Percentiles rank a stretch among this genome's conserved stretches.
phyloP scores from a whole-genome alignment of 2,797 vertebrate species.

The Megaceryle alcyon region DNA sequence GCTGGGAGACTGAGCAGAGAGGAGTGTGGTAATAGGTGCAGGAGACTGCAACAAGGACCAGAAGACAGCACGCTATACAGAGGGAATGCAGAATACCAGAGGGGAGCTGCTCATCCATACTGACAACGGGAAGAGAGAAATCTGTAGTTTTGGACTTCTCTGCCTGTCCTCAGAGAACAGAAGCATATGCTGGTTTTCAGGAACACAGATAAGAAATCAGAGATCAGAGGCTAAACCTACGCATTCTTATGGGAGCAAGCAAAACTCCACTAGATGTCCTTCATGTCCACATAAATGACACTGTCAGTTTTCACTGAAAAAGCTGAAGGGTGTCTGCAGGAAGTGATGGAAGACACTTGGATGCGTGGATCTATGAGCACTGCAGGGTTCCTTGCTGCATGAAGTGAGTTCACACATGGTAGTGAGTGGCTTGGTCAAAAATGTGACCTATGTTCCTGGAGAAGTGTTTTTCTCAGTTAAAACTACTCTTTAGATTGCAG shows the following conservation, averaged over 20 bases:
- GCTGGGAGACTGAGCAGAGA: background rate
- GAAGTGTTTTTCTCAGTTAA: background rate
- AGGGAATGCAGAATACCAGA: background rate
- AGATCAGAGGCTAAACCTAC: background rate
- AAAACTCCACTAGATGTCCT: constrained; percentile 69
- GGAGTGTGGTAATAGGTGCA: background rate
- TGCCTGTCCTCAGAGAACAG: background rate
- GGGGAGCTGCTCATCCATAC: background rate
- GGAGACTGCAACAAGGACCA: background rate
- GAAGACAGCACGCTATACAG: background rate
- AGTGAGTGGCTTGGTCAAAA: background rate
- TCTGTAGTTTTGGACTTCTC: background rate
- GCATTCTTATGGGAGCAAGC: constrained; percentile 39
- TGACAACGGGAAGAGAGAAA: background rate
- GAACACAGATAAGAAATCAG: background rate
- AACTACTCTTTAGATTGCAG: background rate
- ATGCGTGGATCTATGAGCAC: background rate
- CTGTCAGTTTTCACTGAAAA: background rate
- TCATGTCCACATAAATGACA: constrained; percentile 69
- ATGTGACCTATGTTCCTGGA: background rate
- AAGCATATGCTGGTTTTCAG: background rate
- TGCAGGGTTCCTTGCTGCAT: background rate
- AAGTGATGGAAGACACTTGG: background rate
- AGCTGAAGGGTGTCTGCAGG: background rate
- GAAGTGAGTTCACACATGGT: too few relatives aligned